phyloP scores from a whole-genome alignment of 2,888 invertebrate species.

The Parthenolecanium corni region DNA sequence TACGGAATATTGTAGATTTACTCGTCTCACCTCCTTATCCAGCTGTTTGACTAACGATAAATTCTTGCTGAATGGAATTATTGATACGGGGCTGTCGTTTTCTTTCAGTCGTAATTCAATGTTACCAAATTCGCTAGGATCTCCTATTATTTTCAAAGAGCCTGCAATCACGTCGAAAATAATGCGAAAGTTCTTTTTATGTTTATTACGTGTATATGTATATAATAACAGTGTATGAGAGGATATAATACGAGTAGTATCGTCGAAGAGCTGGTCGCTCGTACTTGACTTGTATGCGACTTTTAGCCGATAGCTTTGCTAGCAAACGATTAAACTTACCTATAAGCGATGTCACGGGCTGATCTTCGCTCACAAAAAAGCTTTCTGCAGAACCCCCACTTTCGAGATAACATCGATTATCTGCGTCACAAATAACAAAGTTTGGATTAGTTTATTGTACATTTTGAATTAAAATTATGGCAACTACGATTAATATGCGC shows the following conservation, averaged over 20 bases:
- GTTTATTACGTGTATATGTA: not conserved
- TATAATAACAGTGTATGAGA: not conserved
- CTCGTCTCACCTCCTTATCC: conserved; percentile 63
- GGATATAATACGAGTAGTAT: too few relatives aligned
- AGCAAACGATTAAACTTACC: conserved; percentile 42
- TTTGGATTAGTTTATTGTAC: too few relatives aligned
- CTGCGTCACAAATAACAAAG: conserved; percentile 39
- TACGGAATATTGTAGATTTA: too few relatives aligned
- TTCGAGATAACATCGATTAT: conserved; percentile 79
- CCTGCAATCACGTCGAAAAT: conserved; percentile 39
- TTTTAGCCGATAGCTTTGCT: too few relatives aligned
- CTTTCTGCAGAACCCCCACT: conserved; percentile 84
- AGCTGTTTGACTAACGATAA: conserved; percentile 62
- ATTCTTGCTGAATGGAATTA: conserved; percentile 66
- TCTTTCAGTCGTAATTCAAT: conserved; percentile 68
- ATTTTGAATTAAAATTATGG: too few relatives aligned
- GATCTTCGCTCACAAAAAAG: conserved; percentile 79
- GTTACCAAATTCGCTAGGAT: conserved; percentile 60
- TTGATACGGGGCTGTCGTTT: conserved; percentile 63
- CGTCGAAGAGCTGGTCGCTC: too few relatives aligned
- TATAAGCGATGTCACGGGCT: conserved; percentile 63
- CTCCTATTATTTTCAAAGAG: conserved; percentile 65
- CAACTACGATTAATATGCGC: too few relatives aligned
- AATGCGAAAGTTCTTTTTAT: not conserved
- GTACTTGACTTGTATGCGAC: too few relatives aligned